These are phyloP conservation scores for Oryctolagus cuniculus DNA, from an alignment of 2,113 vertebrate genomes.

Conservation along the genomic window mOryCun1.1 NC_091439.1:69969501-69970000, in stretches of 20 bases:
- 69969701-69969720: conserved; percentile 78
- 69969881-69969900: conserved; percentile 42
- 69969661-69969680: conserved; percentile 71
- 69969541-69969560: conserved; percentile 8
- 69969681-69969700: conserved; percentile 73
- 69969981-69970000: not conserved
- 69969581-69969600: conserved; percentile 34
- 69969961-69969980: not conserved
- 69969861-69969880: conserved; percentile 57
- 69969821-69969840: conserved; percentile 70
- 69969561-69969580: conserved; percentile 60
- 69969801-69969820: conserved; percentile 66
- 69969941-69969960: not conserved
- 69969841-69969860: conserved; percentile 62
- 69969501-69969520: conserved; percentile 45
- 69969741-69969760: conserved; percentile 58
- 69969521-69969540: not conserved
- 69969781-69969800: conserved; percentile 69
- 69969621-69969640: conserved; percentile 9
- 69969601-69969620: conserved; percentile 32
- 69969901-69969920: conserved; percentile 42
- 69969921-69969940: conserved; percentile 20
- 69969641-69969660: not conserved
- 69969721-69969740: conserved; percentile 56
- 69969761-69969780: conserved; percentile 69